phyloP scores from a whole-genome alignment of 1,140 invertebrate species.

The Olivierus martensii region DNA sequence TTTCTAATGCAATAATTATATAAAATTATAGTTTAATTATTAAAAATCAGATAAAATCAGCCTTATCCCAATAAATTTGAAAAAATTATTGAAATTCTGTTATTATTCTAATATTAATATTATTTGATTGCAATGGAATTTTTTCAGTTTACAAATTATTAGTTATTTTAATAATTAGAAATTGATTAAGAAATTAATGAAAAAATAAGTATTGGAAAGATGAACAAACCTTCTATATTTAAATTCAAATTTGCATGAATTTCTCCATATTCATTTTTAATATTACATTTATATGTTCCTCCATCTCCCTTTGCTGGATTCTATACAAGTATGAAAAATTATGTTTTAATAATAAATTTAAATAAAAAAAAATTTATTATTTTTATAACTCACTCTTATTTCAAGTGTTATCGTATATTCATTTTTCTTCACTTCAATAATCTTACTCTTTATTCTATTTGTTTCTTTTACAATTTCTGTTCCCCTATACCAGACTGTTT shows the following conservation, averaged over 20 bases:
- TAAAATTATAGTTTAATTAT: too few relatives aligned
- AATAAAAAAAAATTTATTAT: not conserved
- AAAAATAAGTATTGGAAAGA: too few relatives aligned
- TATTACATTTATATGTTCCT: slow-evolving; percentile 92
- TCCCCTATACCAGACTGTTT: slow-evolving; percentile 62
- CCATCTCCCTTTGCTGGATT: slow-evolving; percentile 88
- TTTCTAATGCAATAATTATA: too few relatives aligned
- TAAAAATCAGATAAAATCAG: too few relatives aligned
- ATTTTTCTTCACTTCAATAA: slow-evolving; percentile 58
- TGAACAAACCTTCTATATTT: slow-evolving; percentile 67
- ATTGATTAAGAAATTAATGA: too few relatives aligned
- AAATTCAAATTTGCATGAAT: slow-evolving; percentile 96
- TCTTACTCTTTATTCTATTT: slow-evolving; percentile 68
- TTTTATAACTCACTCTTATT: slow-evolving; percentile 51
- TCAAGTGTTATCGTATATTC: slow-evolving; percentile 76
- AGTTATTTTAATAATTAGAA: too few relatives aligned
- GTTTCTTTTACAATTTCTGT: slow-evolving; percentile 68
- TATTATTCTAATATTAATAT: too few relatives aligned
- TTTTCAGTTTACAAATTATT: too few relatives aligned
- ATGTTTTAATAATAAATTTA: too few relatives aligned
- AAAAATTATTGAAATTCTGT: too few relatives aligned
- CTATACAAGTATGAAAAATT: slow-evolving; percentile 20
- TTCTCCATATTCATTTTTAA: slow-evolving; percentile 92
- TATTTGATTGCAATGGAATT: too few relatives aligned
- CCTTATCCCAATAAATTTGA: too few relatives aligned